phyloP scores from a whole-genome alignment of 2,888 invertebrate species.

The Melanotus villosus region DNA sequence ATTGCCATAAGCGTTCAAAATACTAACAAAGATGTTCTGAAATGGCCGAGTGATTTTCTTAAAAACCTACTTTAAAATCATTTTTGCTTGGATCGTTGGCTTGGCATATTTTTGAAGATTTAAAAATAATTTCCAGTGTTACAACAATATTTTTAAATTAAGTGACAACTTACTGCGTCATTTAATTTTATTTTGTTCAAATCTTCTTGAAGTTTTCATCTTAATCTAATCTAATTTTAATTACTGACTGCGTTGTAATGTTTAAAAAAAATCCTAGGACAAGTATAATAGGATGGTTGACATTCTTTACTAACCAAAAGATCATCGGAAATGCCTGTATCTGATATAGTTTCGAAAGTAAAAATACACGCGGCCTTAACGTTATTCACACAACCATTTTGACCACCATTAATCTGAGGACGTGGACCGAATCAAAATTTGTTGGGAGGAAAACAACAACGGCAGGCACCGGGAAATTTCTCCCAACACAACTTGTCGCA shows the following conservation, averaged over 20 bases:
- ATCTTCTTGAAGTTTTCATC: too few species aligned
- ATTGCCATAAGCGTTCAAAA: constrained; percentile 21
- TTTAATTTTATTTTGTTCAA: too few species aligned
- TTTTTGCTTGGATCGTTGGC: constrained; percentile 8
- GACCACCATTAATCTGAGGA: constrained; percentile 10
- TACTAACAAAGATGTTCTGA: constrained; percentile 7
- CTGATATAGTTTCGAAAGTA: not conserved
- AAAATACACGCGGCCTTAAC: not conserved
- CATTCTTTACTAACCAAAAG: too few species aligned
- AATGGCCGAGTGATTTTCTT: constrained; percentile 14
- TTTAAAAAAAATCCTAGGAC: too few species aligned
- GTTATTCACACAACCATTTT: constrained; percentile 15
- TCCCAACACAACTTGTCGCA: constrained; percentile 26
- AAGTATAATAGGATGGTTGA: too few species aligned
- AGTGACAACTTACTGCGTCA: not conserved
- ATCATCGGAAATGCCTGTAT: too few species aligned
- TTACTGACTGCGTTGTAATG: too few species aligned
- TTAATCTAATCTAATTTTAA: too few species aligned
- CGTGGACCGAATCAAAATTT: constrained; percentile 22
- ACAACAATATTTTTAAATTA: not conserved
- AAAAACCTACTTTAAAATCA: constrained; percentile 13
- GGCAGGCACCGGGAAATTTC: constrained; percentile 22
- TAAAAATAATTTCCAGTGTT: not conserved
- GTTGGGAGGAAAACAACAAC: constrained; percentile 6
- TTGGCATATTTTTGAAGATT: constrained; percentile 10